These are phyloP conservation scores for Pantherophis guttatus DNA, from an alignment of 2,113 vertebrate genomes.

Conservation along the genomic window DNA sequence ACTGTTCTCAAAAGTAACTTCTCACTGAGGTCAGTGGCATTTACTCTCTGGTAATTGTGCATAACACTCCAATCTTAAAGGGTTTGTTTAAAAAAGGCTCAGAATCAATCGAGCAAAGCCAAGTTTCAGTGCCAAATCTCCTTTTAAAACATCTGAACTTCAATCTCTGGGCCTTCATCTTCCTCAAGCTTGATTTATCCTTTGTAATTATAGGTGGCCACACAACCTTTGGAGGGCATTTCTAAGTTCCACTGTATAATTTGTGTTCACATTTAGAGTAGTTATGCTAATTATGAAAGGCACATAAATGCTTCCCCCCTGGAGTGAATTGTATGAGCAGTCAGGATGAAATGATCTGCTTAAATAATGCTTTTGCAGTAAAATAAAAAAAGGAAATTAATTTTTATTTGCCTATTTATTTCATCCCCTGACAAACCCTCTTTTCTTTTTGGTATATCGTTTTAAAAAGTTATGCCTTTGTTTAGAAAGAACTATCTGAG, in stretches of 20 bases:
- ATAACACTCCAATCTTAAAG: not conserved
- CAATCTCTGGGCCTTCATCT: constrained; percentile 18
- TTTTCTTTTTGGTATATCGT: not conserved
- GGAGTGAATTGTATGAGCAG: constrained; percentile 31
- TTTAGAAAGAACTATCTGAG: not conserved
- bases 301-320: constrained; percentile 37
- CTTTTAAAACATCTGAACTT: constrained; percentile 42
- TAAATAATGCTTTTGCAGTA: not conserved
- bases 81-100: not conserved
- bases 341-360: constrained; percentile 20
- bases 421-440: not conserved
- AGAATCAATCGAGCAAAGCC: not conserved
- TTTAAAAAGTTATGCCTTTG: not conserved
- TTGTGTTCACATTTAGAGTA: constrained; percentile 48
- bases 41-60: not conserved
- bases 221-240: constrained; percentile 31
- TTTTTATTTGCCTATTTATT: constrained; percentile 2
- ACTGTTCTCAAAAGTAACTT: not conserved
- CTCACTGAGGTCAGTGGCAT: not conserved
- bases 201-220: constrained; percentile 35
- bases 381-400: not conserved
- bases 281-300: constrained; percentile 49
- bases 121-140: not conserved
- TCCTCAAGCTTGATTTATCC: constrained; percentile 28
- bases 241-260: constrained; percentile 46